A percentile compares a stretch with the other conserved stretches of the same genome.
Conservation (phyloP, 2,113 vertebrate species). For the Galbula dea region DNA sequence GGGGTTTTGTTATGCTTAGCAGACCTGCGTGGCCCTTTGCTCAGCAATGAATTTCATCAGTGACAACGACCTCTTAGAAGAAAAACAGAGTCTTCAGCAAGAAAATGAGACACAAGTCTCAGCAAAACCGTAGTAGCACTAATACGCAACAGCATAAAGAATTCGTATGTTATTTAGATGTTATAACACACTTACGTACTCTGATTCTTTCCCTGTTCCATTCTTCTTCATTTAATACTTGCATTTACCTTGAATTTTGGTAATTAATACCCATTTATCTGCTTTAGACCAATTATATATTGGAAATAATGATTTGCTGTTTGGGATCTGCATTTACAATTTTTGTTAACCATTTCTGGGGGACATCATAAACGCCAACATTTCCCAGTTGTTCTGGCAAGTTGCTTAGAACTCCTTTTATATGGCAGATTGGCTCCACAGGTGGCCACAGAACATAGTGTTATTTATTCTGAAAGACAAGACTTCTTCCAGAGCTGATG, state of each 20-base stretch:
- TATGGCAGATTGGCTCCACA: slow-evolving; percentile 2
- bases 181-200: background rate
- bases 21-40: background rate
- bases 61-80: background rate
- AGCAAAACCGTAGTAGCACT: background rate
- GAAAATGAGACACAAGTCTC: fast-evolving
- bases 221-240: background rate
- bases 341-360: background rate
- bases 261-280: background rate
- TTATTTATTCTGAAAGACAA: slow-evolving; percentile 11
- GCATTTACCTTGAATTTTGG: background rate
- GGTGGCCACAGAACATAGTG: background rate
- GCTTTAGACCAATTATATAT: background rate
- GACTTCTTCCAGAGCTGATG: slow-evolving; percentile 14
- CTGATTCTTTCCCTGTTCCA: background rate
- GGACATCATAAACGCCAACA: background rate
- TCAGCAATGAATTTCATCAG: background rate
- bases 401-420: background rate
- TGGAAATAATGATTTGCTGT: background rate
- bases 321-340: background rate
- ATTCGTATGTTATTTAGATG: background rate
- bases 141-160: background rate
- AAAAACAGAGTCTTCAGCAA: background rate
- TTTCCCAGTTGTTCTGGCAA: background rate
- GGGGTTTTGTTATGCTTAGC: background rate